Conservation (phyloP, 2,113 vertebrate species). For the Festucalex cinctus region DNA sequence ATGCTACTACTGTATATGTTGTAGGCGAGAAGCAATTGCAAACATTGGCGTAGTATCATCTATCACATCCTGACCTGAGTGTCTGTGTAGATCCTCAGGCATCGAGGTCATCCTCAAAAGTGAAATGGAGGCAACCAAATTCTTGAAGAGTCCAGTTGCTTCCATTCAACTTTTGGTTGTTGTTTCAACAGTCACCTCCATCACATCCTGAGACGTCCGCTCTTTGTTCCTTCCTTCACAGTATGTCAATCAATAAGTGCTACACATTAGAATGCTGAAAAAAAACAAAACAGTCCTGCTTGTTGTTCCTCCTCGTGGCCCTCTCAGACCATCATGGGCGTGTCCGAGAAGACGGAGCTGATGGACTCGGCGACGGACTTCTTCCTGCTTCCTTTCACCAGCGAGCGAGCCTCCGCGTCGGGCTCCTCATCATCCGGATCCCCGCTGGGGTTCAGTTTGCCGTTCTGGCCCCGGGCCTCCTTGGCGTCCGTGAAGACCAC, state of each 20-base stretch:
- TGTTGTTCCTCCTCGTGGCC: conserved; percentile 8
- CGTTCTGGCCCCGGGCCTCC: conserved; percentile 82
- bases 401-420: conserved; percentile 63
- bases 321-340: conserved; percentile 91
- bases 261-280: conserved; percentile 80
- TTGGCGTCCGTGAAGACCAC: conserved; percentile 81
- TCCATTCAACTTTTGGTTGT: conserved; percentile 4
- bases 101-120: neutral
- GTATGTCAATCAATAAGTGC: conserved; percentile 76
- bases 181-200: conserved; percentile 26
- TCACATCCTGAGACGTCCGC: conserved; percentile 4
- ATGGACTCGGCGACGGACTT: conserved; percentile 93
- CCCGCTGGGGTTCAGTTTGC: conserved; percentile 81
- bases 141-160: conserved; percentile 20
- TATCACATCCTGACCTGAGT: conserved; percentile 28
- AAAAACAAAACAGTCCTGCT: conserved; percentile 60
- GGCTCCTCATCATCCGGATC: conserved; percentile 52
- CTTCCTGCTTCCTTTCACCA: conserved; percentile 81
- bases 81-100: neutral
- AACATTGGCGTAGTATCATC: conserved; percentile 17
- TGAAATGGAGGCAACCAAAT: neutral
- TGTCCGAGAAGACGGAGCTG: conserved; percentile 96
- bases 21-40: conserved; percentile 31
- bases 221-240: conserved; percentile 71
- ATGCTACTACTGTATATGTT: conserved; percentile 44